Conservation (phyloP, 2,797 vertebrate genomes). For the Falco peregrinus region DNA sequence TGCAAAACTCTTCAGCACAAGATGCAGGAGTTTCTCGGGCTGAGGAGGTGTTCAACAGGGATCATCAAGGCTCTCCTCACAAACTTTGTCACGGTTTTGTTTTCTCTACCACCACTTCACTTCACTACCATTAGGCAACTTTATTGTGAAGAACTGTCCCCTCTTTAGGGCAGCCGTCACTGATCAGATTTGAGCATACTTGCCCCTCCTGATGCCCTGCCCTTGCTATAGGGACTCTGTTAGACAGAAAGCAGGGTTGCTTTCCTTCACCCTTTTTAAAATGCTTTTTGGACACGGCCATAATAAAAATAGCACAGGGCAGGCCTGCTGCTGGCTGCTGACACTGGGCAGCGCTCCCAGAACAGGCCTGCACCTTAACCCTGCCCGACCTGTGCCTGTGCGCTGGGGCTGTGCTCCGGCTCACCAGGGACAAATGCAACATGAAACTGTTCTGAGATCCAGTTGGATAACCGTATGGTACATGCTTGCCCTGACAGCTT, state of each 20-base stretch:
- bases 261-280: not conserved
- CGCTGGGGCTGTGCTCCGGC: fast-evolving
- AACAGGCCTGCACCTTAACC: not conserved
- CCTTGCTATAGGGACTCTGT: not conserved
- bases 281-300: not conserved
- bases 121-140: not conserved
- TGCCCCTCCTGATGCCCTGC: not conserved
- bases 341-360: constrained; percentile 15
- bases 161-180: not conserved
- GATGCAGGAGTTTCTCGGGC: not conserved
- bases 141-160: not conserved
- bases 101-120: not conserved
- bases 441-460: not conserved
- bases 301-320: not conserved
- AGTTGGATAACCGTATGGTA: not conserved
- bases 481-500: not conserved
- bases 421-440: fast-evolving
- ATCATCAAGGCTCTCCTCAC: not conserved
- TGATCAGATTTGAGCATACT: not conserved
- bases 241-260: not conserved
- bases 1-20: not conserved
- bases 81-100: not conserved
- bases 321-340: not conserved
- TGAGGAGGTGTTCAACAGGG: not conserved
- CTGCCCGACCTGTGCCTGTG: fast-evolving